Base-by-base conservation (phyloP, 1,140 invertebrate genomes). In the Trichonephila clavipes region DNA sequence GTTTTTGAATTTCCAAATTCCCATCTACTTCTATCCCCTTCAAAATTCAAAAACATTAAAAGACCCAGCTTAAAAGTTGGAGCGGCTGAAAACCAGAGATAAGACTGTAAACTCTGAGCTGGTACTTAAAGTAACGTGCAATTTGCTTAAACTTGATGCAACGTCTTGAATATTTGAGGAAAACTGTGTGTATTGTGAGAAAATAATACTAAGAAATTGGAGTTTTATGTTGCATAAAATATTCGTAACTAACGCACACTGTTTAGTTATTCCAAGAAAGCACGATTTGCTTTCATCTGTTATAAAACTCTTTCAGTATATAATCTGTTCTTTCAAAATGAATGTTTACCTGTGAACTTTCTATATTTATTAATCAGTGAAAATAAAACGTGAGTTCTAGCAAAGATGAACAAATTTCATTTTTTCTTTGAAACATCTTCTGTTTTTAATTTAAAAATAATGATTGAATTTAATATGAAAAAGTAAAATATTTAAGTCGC, bases 21-120 rank as follows among this genome's bases (percentile, higher is more conserved):
- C 3, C 66, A 28, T 69, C 66, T 24, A 4, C 12, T 69, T 24
- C 2, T 69, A 12, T 24, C 0, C n/a, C n/a, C 12, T 66, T 69
- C 66, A 77, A 77, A 77, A 18, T 77, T 77, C 18, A 77, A 77
- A 77, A 77, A 77, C 28, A 40, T 34, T 40, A 77, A 40, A 16
- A 77, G 21, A n/a, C 82, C 82, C 10, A 12, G 28, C 21, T 83
- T 59, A 28, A 51, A 51, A 51, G 21, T 83, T 58, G 44, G 21
- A 51, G 16, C 82, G 28, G n/a, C 82, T 83, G 82, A 28, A 83
- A 83, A 83, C 82, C 0, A 24, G 51, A 83, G 82, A 83, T 83
- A 83, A 83, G 82, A 58, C 82, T 58, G 14, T 21, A 51, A 51
- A 28, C 14, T 64, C 1, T 12, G 44, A 6, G 14, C 21, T 10